Conservation (phyloP, 2,113 vertebrate species). For the Machaerirhynchus nigripectus region DNA sequence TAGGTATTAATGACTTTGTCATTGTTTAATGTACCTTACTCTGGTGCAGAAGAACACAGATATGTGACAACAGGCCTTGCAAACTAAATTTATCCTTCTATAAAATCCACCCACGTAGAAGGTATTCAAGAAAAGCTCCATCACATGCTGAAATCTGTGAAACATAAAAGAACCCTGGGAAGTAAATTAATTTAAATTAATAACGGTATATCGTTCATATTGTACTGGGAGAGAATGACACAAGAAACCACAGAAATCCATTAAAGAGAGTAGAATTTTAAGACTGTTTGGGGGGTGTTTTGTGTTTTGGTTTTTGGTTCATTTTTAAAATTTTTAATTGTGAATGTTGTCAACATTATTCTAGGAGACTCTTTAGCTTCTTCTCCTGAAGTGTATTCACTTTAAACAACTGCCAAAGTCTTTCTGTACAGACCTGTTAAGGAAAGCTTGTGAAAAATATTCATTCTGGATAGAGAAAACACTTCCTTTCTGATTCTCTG, state of each 20-base stretch:
- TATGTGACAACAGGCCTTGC: not conserved
- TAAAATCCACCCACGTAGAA: not conserved
- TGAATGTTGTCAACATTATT: not conserved
- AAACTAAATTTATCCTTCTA: constrained; percentile 11
- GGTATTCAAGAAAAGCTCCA: constrained; percentile 9
- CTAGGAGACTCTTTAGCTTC: not conserved
- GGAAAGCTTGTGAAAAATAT: not conserved
- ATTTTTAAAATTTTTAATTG: not conserved
- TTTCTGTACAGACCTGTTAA: not conserved
- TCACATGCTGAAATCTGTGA: constrained; percentile 24
- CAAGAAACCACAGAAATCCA: not conserved
- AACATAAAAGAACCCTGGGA: not conserved
- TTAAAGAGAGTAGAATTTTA: not conserved
- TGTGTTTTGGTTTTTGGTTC: not conserved
- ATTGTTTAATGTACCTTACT: not conserved
- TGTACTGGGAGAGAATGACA: not conserved
- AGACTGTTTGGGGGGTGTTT: not conserved
- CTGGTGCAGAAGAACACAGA: constrained; percentile 1
- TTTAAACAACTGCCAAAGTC: not conserved
- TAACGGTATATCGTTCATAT: not conserved
- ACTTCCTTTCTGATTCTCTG: not conserved
- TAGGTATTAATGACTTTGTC: not conserved
- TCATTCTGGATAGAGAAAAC: not conserved
- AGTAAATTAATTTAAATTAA: not conserved
- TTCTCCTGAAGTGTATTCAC: not conserved